Evolutionary conservation across 2,888 invertebrate species (phyloP).

Genomic region (Leptodirus hochenwartii): DNA sequence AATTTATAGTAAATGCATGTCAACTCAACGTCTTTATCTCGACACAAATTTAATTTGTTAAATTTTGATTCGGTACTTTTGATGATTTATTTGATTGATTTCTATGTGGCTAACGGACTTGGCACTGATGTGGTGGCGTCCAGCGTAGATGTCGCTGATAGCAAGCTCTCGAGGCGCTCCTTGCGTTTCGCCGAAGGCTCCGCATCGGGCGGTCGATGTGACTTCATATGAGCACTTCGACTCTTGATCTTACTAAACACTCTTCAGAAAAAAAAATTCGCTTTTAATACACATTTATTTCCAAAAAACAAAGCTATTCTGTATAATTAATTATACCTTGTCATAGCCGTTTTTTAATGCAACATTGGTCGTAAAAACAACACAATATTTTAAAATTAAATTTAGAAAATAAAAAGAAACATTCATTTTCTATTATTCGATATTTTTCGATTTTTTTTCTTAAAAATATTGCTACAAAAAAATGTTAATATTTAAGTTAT

Average conservation of each 20-base stretch:
- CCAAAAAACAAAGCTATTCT: no score
- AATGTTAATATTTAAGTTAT: no score
- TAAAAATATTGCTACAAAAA: no score
- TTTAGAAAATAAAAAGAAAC: no score
- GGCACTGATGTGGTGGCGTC: constrained; percentile 19
- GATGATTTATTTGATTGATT: constrained; percentile 11
- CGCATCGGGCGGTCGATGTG: constrained; percentile 81
- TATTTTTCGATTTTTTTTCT: no score
- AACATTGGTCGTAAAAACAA: no score
- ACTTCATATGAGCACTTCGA: constrained; percentile 99
- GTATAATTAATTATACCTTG: no score
- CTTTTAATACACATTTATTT: constrained; percentile 2
- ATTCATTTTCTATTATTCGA: no score
- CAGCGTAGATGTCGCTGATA: constrained; percentile 12
- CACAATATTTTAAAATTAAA: no score
- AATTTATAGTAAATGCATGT: constrained; percentile 4
- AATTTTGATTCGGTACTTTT: constrained; percentile 4
- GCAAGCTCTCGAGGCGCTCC: constrained; percentile 12
- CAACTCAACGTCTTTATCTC: background rate
- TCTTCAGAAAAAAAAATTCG: constrained; percentile 49
- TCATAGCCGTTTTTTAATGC: no score
- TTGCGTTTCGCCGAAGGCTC: constrained; percentile 41
- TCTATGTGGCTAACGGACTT: constrained; percentile 26
- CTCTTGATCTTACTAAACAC: constrained; percentile 97
- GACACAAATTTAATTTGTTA: background rate